Conservation (phyloP, 2,797 vertebrate species). For the Fistularia tabacaria region DNA sequence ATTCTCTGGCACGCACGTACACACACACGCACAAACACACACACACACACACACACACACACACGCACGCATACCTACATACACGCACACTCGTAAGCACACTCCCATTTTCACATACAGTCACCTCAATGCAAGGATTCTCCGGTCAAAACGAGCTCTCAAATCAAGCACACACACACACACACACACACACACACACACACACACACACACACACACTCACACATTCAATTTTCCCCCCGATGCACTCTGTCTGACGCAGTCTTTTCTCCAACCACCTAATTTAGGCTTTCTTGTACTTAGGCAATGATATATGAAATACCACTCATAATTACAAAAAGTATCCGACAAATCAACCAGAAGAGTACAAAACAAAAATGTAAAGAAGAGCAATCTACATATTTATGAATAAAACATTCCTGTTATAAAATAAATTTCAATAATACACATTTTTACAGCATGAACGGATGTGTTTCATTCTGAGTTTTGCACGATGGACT, state of each 20-base stretch:
- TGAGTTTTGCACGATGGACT: no score
- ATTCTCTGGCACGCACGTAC: conserved; percentile 9
- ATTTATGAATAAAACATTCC: conserved; percentile 62
- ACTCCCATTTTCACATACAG: no score
- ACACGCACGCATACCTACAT: conserved; percentile 6
- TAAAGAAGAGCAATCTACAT: conserved; percentile 60
- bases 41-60: conserved; percentile 8
- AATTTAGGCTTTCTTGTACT: conserved; percentile 67
- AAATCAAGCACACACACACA: conserved; percentile 11
- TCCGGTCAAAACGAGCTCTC: no score
- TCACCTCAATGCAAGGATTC: no score
- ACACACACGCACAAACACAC: conserved; percentile 15
- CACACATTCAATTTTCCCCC: conserved; percentile 40
- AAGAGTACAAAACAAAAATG: conserved; percentile 56
- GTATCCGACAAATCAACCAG: conserved; percentile 62
- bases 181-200: conserved; percentile 12
- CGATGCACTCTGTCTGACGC: conserved; percentile 45
- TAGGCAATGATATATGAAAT: conserved; percentile 67
- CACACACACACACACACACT: conserved; percentile 8
- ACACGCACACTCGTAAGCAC: no score
- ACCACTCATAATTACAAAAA: conserved; percentile 75
- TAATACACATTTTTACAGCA: conserved; percentile 72
- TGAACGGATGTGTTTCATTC: no score
- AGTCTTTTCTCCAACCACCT: conserved; percentile 50
- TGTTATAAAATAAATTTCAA: conserved; percentile 73